Percentiles rank a stretch among this genome's conserved stretches.
Evolutionary conservation across 2,113 vertebrate species (phyloP).

Genomic region (Pachycephala philippinensis): DNA sequence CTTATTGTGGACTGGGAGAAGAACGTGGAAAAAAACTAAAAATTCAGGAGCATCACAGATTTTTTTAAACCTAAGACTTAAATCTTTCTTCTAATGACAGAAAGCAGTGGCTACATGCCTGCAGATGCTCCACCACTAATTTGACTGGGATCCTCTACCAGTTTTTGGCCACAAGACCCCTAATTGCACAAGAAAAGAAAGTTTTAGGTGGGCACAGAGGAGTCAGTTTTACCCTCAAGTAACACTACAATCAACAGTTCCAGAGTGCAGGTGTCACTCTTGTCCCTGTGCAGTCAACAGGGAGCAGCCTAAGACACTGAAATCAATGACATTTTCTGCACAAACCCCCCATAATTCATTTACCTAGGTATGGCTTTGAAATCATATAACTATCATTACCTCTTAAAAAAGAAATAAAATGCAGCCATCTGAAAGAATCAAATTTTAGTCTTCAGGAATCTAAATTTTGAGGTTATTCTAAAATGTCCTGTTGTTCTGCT

Average conservation of each 20-base stretch:
- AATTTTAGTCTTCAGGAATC: neutral
- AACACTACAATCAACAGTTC: neutral
- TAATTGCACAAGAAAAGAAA: neutral
- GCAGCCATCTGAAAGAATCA: neutral
- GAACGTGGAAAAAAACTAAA: neutral
- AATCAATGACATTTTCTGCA: neutral
- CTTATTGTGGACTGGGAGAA: neutral
- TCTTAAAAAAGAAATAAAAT: neutral
- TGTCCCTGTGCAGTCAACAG: neutral
- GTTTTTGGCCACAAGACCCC: neutral
- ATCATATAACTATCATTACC: neutral
- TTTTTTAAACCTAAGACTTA: neutral
- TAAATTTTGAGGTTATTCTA: neutral
- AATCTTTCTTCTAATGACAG: neutral
- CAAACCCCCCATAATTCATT: neutral
- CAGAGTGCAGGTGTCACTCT: neutral
- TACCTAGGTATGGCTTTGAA: neutral
- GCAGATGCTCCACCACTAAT: neutral
- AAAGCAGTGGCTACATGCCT: neutral
- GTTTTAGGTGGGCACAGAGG: neutral
- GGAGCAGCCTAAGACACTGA: neutral
- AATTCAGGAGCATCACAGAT: neutral
- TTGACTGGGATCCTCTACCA: neutral
- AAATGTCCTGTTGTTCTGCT: neutral
- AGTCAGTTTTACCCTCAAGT: neutral